Percentiles rank a stretch among this genome's conserved stretches.
These are phyloP conservation scores for Alaudala cheleensis DNA, from an alignment of 2,113 vertebrate genomes.

Conservation along the genomic window DNA sequence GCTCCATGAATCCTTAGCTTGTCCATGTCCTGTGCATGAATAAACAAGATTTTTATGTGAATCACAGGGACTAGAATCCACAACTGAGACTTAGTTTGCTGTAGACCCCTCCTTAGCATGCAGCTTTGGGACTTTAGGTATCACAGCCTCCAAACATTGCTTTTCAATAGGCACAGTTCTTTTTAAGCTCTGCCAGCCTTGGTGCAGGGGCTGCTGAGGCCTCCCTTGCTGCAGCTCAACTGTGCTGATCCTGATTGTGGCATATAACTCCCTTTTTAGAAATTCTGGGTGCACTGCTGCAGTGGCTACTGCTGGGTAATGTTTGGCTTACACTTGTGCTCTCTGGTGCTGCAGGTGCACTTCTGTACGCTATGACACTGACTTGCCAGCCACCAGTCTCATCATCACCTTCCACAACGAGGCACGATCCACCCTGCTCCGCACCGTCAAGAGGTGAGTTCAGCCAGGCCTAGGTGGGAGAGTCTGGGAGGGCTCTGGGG, in stretches of 20 bases:
- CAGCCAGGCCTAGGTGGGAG: fast-evolving
- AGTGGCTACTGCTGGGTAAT: neutral
- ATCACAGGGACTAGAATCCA: neutral
- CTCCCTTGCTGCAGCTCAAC: neutral
- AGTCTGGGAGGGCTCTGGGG: neutral
- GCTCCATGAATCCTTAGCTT: neutral
- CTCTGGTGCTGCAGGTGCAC: constrained; percentile 80
- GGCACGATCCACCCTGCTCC: constrained; percentile 92
- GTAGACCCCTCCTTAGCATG: neutral
- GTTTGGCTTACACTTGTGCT: neutral
- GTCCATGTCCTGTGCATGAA: neutral
- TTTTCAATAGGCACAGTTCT: neutral
- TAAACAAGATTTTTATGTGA: neutral
- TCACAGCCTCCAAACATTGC: neutral
- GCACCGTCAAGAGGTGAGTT: constrained; percentile 91
- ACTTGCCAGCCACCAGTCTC: constrained; percentile 89
- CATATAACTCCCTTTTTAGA: neutral
- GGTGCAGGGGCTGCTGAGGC: neutral
- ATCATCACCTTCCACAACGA: constrained; percentile 98
- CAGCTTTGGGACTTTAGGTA: neutral
- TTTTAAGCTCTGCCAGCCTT: neutral
- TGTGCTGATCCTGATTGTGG: neutral
- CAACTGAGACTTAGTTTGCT: fast-evolving
- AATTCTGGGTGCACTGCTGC: neutral
- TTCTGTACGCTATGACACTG: constrained; percentile 81